phyloP scores from a whole-genome alignment of 2,113 vertebrate species.

The Megaceryle maxima region DNA sequence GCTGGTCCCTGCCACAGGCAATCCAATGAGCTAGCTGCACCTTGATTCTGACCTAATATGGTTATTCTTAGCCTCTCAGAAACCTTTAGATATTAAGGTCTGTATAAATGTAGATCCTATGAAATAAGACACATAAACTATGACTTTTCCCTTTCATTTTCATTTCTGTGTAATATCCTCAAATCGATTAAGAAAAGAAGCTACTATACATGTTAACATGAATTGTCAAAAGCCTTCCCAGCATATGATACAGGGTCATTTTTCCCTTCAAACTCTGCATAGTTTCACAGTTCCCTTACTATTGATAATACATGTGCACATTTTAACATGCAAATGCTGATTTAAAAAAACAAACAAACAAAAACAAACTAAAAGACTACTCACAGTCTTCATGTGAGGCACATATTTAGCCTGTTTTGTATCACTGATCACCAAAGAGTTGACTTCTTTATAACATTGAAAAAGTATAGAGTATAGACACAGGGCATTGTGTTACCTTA shows the following conservation, averaged over 20 bases:
- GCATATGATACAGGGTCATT: not conserved
- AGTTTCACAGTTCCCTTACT: not conserved
- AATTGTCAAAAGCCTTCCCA: not conserved
- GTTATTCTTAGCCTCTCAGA: not conserved
- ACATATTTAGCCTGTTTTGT: not conserved
- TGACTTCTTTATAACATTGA: not conserved
- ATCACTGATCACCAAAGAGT: not conserved
- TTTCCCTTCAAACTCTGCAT: not conserved
- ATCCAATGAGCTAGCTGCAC: not conserved
- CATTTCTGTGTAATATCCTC: not conserved
- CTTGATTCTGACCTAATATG: not conserved
- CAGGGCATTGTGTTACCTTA: not conserved
- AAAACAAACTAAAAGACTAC: not conserved
- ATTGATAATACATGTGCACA: accelerated
- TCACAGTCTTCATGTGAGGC: not conserved
- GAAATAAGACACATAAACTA: not conserved
- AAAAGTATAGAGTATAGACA: not conserved
- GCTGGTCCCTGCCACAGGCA: not conserved
- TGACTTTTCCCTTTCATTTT: not conserved
- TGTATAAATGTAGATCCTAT: not conserved
- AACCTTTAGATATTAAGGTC: not conserved
- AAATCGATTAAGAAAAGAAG: not conserved
- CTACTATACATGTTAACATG: not conserved
- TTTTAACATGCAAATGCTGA: not conserved
- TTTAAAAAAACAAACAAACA: not conserved